phyloP scores from a whole-genome alignment of 92 coral and sea anemone genomes.

The Anthopleura xanthogrammica region DNA sequence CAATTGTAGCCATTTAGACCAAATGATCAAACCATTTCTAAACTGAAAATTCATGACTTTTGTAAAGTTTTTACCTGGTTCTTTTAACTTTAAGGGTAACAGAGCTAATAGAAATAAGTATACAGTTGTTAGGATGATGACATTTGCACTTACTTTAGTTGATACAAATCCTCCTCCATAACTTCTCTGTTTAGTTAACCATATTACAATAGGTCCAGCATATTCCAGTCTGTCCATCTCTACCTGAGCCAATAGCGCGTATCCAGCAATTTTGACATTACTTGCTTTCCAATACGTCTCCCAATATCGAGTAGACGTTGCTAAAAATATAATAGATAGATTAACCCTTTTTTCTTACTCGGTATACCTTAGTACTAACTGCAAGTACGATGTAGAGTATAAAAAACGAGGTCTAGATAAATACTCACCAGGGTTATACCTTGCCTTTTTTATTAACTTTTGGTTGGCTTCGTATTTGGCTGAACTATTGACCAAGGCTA shows the following conservation, averaged over 20 bases:
- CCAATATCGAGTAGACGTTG: constrained; percentile 71
- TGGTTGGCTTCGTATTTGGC: neutral
- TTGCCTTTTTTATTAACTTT: neutral
- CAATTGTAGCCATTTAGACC: too few relatives aligned
- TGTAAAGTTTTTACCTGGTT: too few relatives aligned
- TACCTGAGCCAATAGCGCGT: constrained; percentile 80
- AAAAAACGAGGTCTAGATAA: too few relatives aligned
- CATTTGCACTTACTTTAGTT: constrained; percentile 54
- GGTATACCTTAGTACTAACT: too few relatives aligned
- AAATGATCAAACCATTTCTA: too few relatives aligned
- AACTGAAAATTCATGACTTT: too few relatives aligned
- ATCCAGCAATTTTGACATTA: constrained; percentile 75
- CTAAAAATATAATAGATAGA: too few relatives aligned
- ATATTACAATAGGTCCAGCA: constrained; percentile 82
- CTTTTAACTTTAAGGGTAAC: too few relatives aligned
- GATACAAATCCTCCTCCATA: constrained; percentile 76
- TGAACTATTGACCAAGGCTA: constrained; percentile 59
- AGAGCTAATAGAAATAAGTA: too few relatives aligned
- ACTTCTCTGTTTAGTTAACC: constrained; percentile 75
- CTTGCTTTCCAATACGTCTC: constrained; percentile 60
- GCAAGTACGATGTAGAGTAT: too few relatives aligned
- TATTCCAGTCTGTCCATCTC: constrained; percentile 48
- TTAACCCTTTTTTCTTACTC: too few relatives aligned
- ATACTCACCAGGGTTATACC: neutral
- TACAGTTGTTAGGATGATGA: too few relatives aligned